Evolutionary conservation across 2,888 invertebrate species (phyloP).

Genomic region (Siphlonurus alternatus): DNA sequence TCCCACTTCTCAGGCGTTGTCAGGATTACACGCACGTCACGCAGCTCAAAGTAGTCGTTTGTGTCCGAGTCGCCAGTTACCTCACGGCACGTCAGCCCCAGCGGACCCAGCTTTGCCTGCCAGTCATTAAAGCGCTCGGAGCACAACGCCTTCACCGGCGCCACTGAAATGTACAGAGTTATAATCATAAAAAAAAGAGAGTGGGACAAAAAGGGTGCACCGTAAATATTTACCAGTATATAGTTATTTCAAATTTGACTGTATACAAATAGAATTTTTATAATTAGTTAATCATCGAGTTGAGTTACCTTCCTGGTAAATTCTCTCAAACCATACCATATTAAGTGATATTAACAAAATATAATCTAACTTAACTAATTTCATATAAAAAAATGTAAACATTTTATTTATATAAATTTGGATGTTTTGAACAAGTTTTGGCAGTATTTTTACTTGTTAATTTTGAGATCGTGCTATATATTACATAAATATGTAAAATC

Average conservation of each 20-base stretch:
- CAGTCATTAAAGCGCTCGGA: conserved; percentile 54
- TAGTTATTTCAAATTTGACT: not conserved
- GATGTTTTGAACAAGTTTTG: too few relatives aligned
- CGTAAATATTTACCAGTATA: not conserved
- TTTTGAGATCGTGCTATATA: too few relatives aligned
- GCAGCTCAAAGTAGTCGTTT: conserved; percentile 32
- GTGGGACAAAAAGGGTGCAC: not conserved
- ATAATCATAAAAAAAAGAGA: conserved; percentile 2
- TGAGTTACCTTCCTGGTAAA: too few relatives aligned
- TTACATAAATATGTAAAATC: too few relatives aligned
- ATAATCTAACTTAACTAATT: too few relatives aligned
- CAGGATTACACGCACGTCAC: conserved; percentile 41
- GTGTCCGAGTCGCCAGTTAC: conserved; percentile 61
- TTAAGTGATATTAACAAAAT: too few relatives aligned
- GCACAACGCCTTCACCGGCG: conserved; percentile 64
- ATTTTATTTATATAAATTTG: too few relatives aligned
- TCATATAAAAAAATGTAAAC: too few relatives aligned
- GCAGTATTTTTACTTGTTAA: too few relatives aligned
- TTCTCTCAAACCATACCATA: too few relatives aligned
- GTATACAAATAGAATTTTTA: too few relatives aligned
- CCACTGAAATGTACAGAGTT: conserved; percentile 34
- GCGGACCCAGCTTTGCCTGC: conserved; percentile 44
- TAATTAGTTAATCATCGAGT: too few relatives aligned
- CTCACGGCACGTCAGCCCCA: conserved; percentile 46
- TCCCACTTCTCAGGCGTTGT: conserved; percentile 82